phyloP scores from a whole-genome alignment of 2,113 vertebrate genomes.

The Coryphaenoides rupestris region DNA sequence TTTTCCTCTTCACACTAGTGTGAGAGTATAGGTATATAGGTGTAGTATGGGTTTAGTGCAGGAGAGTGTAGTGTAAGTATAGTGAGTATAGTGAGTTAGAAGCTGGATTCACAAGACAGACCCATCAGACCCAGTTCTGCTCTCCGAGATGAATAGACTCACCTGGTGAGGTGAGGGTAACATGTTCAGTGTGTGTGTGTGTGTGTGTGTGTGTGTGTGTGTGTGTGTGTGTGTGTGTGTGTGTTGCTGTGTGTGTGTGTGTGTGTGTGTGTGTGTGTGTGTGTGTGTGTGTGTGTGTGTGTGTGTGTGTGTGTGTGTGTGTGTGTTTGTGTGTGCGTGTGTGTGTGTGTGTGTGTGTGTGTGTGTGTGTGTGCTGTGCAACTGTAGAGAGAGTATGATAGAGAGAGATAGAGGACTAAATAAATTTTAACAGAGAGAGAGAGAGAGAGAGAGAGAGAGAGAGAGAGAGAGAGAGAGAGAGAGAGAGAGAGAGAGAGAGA shows the following conservation, averaged over 20 bases:
- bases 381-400: neutral
- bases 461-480: neutral
- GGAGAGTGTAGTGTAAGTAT: too few relatives aligned
- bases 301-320: conserved; percentile 17
- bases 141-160: conserved; percentile 35
- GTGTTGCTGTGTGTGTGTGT: conserved; percentile 3
- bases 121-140: conserved; percentile 37
- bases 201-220: too few relatives aligned
- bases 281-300: neutral
- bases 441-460: neutral
- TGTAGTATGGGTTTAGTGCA: too few relatives aligned
- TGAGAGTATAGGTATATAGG: too few relatives aligned
- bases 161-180: too few relatives aligned
- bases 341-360: conserved; percentile 7
- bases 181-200: too few relatives aligned
- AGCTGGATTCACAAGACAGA: conserved; percentile 2
- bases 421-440: neutral
- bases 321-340: neutral
- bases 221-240: conserved; percentile 9
- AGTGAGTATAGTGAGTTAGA: too few relatives aligned
- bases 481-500: conserved; percentile 16
- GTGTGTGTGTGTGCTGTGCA: neutral
- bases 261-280: conserved; percentile 4
- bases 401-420: neutral
- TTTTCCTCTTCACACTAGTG: too few relatives aligned